A percentile compares a stretch with the other conserved stretches of the same genome.
These are phyloP conservation scores for Alouatta palliata DNA, from an alignment of 2,113 vertebrate species.

Conservation along the genomic window DNA sequence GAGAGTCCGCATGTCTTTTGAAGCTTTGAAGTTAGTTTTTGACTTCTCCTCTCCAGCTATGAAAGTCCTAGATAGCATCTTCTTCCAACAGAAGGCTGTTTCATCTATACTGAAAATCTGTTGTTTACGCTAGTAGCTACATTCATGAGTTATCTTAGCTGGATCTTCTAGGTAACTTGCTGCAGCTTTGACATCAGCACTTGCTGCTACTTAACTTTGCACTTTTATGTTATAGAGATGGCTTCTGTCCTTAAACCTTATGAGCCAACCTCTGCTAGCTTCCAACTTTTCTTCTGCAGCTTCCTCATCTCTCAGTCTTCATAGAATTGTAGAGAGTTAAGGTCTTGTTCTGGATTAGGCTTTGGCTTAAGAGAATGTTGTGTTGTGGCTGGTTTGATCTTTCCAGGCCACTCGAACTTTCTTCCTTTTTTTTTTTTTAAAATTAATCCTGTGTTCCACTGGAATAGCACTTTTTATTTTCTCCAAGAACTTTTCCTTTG, in stretches of 20 bases:
- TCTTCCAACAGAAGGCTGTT: not conserved
- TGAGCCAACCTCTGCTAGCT: not conserved
- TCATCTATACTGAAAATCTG: not conserved
- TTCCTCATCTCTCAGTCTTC: not conserved
- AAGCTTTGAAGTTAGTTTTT: not conserved
- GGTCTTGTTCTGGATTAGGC: not conserved
- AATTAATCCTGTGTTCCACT: not conserved
- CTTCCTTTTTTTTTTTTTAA: not conserved
- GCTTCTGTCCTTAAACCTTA: not conserved
- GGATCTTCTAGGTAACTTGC: not conserved
- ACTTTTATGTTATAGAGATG: not conserved
- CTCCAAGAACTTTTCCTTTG: not conserved
- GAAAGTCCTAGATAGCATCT: not conserved
- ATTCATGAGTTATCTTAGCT: not conserved
- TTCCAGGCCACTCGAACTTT: not conserved
- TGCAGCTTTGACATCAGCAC: not conserved
- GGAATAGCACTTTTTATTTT: not conserved
- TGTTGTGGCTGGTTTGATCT: not conserved
- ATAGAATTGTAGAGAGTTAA: not conserved
- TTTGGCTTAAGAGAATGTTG: not conserved
- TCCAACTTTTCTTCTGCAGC: not conserved
- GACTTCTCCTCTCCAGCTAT: not conserved
- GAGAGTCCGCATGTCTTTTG: not conserved
- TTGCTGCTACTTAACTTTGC: not conserved
- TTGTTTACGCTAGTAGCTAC: not conserved